phyloP scores from a whole-genome alignment of 2,888 invertebrate species.

The Quadriops clusia region DNA sequence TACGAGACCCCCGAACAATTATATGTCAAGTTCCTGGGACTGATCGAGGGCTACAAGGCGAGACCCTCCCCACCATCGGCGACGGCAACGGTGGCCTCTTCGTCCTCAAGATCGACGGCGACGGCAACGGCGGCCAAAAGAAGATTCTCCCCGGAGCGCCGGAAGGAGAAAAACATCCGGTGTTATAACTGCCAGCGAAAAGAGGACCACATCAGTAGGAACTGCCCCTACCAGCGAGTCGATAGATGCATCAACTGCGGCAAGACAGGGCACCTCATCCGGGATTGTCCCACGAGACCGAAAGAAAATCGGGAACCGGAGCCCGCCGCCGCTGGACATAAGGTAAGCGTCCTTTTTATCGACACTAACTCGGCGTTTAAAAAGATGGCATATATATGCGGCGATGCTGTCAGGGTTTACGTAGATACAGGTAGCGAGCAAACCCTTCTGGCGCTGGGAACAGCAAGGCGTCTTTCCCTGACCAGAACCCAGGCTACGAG shows the following conservation, averaged over 20 bases:
- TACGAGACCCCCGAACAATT: constrained; percentile 9
- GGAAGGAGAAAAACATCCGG: neutral
- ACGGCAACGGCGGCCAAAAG: neutral
- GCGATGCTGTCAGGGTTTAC: constrained; percentile 8
- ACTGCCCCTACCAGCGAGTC: constrained; percentile 1
- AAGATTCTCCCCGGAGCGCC: neutral
- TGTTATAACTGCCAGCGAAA: neutral
- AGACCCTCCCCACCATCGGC: too few species aligned
- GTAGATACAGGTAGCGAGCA: constrained; percentile 10
- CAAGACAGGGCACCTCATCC: constrained; percentile 2
- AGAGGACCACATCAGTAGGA: neutral
- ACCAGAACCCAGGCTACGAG: constrained; percentile 2
- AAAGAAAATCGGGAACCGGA: neutral
- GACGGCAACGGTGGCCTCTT: neutral
- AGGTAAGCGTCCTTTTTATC: constrained; percentile 4
- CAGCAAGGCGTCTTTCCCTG: constrained; percentile 8
- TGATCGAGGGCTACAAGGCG: constrained; percentile 13
- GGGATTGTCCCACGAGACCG: neutral
- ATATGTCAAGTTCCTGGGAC: constrained; percentile 10
- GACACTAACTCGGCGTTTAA: constrained; percentile 1
- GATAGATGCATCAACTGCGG: constrained; percentile 2
- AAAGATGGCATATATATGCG: constrained; percentile 5
- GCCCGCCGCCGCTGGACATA: neutral
- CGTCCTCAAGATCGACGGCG: neutral
- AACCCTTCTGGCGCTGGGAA: constrained; percentile 7